A percentile compares a stretch with the other conserved stretches of the same genome.
phyloP scores from a whole-genome alignment of 1,140 invertebrate genomes.

The Cydia strobilella region DNA sequence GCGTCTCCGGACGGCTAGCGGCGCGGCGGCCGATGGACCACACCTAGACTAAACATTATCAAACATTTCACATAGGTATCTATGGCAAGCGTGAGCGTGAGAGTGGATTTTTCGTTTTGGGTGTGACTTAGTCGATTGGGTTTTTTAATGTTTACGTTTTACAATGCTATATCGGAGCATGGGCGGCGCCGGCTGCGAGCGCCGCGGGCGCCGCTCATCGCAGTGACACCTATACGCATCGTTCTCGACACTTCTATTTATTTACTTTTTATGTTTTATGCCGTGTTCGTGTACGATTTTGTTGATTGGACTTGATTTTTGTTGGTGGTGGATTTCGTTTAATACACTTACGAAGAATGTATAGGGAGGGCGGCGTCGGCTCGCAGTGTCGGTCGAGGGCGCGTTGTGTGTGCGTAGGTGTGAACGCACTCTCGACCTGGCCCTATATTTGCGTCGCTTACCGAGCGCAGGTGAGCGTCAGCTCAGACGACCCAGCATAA shows the following conservation, averaged over 20 bases:
- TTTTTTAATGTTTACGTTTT: constrained; percentile 79
- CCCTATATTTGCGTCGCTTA: neutral
- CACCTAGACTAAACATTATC: constrained; percentile 75
- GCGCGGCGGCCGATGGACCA: constrained; percentile 69
- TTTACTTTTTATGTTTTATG: constrained; percentile 76
- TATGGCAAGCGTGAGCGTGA: constrained; percentile 79
- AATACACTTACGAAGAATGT: constrained; percentile 74
- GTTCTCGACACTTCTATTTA: constrained; percentile 76
- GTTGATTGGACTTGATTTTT: constrained; percentile 78
- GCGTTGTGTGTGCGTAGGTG: constrained; percentile 57
- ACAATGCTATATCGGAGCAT: constrained; percentile 71
- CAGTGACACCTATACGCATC: constrained; percentile 65
- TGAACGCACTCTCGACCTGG: constrained; percentile 47
- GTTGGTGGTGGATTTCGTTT: constrained; percentile 80
- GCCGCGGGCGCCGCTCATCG: constrained; percentile 70
- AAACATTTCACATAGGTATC: constrained; percentile 79
- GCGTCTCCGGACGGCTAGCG: constrained; percentile 65
- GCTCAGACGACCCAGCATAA: neutral
- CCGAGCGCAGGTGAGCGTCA: constrained; percentile 3
- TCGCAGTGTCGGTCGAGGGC: constrained; percentile 39
- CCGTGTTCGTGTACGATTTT: constrained; percentile 79
- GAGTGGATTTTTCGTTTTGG: constrained; percentile 80
- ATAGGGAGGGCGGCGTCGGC: constrained; percentile 40
- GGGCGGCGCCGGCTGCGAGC: constrained; percentile 59
- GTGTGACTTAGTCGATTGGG: constrained; percentile 80